Evolutionary conservation across 2,888 invertebrate genomes (phyloP).

Genomic region (Tenthredo livida): DNA sequence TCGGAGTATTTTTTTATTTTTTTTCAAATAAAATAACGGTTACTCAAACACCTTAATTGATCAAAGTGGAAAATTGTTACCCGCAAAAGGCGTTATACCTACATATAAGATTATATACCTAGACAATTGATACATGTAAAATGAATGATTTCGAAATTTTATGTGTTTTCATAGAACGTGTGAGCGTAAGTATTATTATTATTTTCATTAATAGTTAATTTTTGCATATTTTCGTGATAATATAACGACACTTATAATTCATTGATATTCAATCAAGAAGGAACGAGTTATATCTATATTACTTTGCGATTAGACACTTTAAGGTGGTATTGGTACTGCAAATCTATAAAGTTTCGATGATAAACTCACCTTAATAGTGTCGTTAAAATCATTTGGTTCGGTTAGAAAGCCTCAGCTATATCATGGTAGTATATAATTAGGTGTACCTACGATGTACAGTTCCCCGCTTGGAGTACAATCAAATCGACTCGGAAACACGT

Average conservation of each 20-base stretch:
- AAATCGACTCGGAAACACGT: slow-evolving; percentile 4
- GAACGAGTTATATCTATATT: background rate
- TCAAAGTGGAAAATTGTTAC: background rate
- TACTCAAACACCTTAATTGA: slow-evolving; percentile 35
- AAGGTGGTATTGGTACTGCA: background rate
- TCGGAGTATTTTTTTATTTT: background rate
- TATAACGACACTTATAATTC: background rate
- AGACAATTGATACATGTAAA: background rate
- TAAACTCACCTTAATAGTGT: slow-evolving; percentile 40
- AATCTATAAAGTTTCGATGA: background rate
- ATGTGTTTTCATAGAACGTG: background rate
- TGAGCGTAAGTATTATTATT: background rate
- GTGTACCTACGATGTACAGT: background rate
- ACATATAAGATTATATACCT: background rate
- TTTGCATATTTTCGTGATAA: background rate
- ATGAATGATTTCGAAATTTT: background rate
- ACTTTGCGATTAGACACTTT: background rate
- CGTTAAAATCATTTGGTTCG: slow-evolving; percentile 11
- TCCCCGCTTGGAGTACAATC: background rate
- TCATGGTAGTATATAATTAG: slow-evolving; percentile 25
- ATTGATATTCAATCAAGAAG: background rate
- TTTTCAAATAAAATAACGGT: background rate
- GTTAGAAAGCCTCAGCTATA: background rate
- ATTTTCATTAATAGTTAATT: background rate
- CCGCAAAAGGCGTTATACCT: background rate